phyloP scores from a whole-genome alignment of 2,888 invertebrate species.

The Melipona beecheii region DNA sequence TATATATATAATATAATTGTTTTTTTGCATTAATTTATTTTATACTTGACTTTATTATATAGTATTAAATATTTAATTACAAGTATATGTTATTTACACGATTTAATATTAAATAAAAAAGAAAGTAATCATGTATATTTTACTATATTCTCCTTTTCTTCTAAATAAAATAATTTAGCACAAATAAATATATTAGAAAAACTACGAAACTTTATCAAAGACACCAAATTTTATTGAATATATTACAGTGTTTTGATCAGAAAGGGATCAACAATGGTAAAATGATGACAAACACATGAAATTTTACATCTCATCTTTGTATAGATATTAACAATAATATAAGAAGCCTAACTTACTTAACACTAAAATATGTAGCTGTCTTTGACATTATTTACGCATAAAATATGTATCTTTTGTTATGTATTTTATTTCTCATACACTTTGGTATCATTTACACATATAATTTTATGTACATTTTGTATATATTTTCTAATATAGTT shows the following conservation, averaged over 20 bases:
- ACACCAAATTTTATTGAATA: constrained; percentile 79
- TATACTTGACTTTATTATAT: constrained; percentile 2
- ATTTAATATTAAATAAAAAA: not conserved
- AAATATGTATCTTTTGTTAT: constrained; percentile 74
- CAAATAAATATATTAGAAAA: constrained; percentile 1
- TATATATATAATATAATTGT: constrained; percentile 1
- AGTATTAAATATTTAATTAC: constrained; percentile 1
- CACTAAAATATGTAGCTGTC: constrained; percentile 74
- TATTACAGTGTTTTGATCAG: constrained; percentile 75
- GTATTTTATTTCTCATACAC: constrained; percentile 70
- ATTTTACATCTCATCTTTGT: constrained; percentile 72
- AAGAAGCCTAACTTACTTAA: constrained; percentile 72
- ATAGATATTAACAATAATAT: constrained; percentile 77
- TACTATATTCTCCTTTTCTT: not conserved
- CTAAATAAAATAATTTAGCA: not conserved
- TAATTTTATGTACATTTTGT: constrained; percentile 62
- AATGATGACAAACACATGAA: constrained; percentile 70
- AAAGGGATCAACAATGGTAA: constrained; percentile 70
- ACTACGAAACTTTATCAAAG: constrained; percentile 70
- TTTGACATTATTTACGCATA: constrained; percentile 70
- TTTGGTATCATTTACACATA: constrained; percentile 77
- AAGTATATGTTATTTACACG: not conserved
- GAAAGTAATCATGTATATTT: not conserved
- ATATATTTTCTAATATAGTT: constrained; percentile 48
- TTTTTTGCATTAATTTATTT: constrained; percentile 1